phyloP scores from a whole-genome alignment of 1,140 invertebrate genomes.

The Bicyclus anynana region DNA sequence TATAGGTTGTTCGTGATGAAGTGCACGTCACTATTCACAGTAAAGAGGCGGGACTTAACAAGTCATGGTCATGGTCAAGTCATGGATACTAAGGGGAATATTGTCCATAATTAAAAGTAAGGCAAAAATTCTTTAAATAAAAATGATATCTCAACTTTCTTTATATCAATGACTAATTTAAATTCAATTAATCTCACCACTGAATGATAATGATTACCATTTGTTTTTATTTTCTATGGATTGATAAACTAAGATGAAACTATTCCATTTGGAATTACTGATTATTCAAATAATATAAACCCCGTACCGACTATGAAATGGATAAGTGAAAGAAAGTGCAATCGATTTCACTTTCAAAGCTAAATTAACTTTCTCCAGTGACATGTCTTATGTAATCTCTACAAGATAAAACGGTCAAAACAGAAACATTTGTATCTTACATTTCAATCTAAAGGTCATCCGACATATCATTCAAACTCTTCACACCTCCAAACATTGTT shows the following conservation, averaged over 20 bases:
- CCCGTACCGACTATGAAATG: constrained; percentile 61
- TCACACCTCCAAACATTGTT: constrained; percentile 18
- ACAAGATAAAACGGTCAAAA: constrained; percentile 67
- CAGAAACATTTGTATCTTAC: constrained; percentile 58
- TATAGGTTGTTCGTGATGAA: too few relatives aligned
- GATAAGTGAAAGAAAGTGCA: constrained; percentile 74
- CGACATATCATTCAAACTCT: constrained; percentile 41
- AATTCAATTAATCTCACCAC: too few relatives aligned
- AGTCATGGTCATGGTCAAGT: too few relatives aligned
- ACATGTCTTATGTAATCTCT: constrained; percentile 72
- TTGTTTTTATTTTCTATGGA: background rate
- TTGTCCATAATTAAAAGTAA: too few relatives aligned
- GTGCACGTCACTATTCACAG: too few relatives aligned
- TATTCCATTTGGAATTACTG: constrained; percentile 18
- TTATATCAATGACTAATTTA: too few relatives aligned
- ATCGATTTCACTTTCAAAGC: constrained; percentile 77
- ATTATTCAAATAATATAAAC: constrained; percentile 36
- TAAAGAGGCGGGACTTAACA: too few relatives aligned
- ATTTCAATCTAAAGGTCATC: constrained; percentile 58
- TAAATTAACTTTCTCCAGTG: constrained; percentile 77
- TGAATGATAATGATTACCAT: background rate
- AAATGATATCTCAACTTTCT: too few relatives aligned
- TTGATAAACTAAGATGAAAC: constrained; percentile 6
- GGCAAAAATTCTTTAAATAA: too few relatives aligned
- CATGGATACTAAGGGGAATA: too few relatives aligned